phyloP scores from a whole-genome alignment of 2,113 vertebrate species.

The Calyptommatus sinebrachiatus region DNA sequence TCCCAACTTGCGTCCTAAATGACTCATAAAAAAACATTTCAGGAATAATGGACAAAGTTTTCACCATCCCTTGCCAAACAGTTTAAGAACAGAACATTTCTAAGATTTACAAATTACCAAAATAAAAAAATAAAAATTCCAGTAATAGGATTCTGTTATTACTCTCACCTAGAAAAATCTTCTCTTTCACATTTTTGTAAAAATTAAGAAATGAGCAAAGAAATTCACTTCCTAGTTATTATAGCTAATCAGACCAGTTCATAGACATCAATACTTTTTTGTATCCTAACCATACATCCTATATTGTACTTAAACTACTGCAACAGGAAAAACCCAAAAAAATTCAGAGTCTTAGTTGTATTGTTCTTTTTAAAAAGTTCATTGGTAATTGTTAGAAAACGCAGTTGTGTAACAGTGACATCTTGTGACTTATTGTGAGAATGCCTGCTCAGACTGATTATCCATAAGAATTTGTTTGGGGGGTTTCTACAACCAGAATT shows the following conservation, averaged over 20 bases:
- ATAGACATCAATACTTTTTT: not conserved
- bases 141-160: not conserved
- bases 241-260: not conserved
- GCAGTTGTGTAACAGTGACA: not conserved
- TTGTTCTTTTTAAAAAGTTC: constrained; percentile 41
- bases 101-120: not conserved
- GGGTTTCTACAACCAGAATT: not conserved
- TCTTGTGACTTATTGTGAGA: not conserved
- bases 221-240: not conserved
- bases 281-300: not conserved
- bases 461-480: not conserved
- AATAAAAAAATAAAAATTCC: not conserved
- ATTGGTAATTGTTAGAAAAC: not conserved
- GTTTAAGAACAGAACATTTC: not conserved
- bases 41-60: constrained; percentile 28
- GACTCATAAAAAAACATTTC: constrained; percentile 36
- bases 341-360: not conserved
- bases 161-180: not conserved
- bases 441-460: not conserved
- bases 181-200: not conserved
- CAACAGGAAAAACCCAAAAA: not conserved
- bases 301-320: not conserved
- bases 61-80: too few relatives aligned
- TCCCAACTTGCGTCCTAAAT: not conserved
- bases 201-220: not conserved